These are phyloP conservation scores for Pristionchus exspectatus DNA, from an alignment of 2,888 invertebrate genomes.

Conservation along the genomic window DNA sequence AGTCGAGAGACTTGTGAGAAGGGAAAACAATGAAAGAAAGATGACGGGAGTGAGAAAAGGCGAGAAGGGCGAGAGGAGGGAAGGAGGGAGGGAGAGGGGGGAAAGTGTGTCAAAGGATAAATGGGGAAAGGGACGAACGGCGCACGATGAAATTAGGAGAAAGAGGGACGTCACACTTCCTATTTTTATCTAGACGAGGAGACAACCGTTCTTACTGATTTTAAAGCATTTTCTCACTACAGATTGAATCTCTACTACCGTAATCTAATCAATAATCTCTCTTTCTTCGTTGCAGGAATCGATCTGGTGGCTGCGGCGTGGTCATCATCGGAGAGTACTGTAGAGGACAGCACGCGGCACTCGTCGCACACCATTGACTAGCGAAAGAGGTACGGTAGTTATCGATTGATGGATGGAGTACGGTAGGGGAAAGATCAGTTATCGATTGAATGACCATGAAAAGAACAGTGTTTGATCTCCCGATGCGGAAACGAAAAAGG, in stretches of 20 bases:
- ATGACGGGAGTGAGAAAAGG: slow-evolving; percentile 30
- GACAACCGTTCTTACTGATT: background rate
- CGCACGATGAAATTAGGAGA: background rate
- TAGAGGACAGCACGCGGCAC: slow-evolving; percentile 71
- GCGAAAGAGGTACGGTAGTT: slow-evolving; percentile 54
- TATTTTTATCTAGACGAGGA: background rate
- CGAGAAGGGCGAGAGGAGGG: slow-evolving; percentile 17
- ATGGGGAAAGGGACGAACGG: slow-evolving; percentile 23
- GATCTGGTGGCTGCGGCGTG: slow-evolving; percentile 26
- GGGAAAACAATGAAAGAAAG: slow-evolving; percentile 32
- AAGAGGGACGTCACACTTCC: background rate
- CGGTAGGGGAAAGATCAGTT: background rate
- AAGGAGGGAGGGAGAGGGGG: slow-evolving; percentile 30
- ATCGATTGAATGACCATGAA: background rate
- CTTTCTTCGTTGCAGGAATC: slow-evolving; percentile 46
- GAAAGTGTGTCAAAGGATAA: slow-evolving; percentile 3
- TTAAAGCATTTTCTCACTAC: background rate
- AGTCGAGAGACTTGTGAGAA: background rate
- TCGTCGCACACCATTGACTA: slow-evolving; percentile 65
- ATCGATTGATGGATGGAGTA: background rate
- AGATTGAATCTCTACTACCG: background rate
- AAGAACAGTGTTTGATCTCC: background rate
- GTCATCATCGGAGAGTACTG: slow-evolving; percentile 72
- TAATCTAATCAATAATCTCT: background rate
- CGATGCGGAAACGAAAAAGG: background rate